Evolutionary conservation across 2,888 invertebrate genomes (phyloP).

Genomic region (Ophioninae sp.): DNA sequence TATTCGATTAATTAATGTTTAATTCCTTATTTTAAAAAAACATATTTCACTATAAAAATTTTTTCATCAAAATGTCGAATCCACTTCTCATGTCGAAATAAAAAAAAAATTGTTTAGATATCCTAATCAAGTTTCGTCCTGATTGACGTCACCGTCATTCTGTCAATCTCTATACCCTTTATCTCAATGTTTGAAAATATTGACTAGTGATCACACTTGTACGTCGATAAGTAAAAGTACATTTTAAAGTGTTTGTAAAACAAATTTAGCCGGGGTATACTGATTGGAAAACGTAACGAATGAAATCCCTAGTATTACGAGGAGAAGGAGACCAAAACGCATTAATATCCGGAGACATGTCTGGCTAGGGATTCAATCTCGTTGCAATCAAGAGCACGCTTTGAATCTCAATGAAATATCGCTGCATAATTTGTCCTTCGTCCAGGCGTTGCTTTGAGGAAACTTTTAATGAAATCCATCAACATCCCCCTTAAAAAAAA

Average conservation of each 20-base stretch:
- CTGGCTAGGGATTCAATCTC: not conserved
- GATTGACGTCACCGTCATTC: not conserved
- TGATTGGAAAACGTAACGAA: not conserved
- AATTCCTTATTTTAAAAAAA: no score
- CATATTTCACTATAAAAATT: no score
- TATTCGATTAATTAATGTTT: no score
- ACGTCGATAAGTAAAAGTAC: not conserved
- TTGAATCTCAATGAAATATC: not conserved
- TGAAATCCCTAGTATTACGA: not conserved
- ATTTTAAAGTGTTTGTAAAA: not conserved
- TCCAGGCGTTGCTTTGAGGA: not conserved
- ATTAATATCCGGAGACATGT: not conserved
- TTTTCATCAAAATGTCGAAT: no score
- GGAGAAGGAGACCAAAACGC: not conserved
- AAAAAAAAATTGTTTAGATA: no score
- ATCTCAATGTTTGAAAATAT: not conserved
- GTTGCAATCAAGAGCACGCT: not conserved
- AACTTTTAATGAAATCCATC: conserved; percentile 19
- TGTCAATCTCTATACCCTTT: not conserved
- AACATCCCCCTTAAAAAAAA: not conserved
- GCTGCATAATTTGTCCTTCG: not conserved
- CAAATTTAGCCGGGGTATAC: not conserved
- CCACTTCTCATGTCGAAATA: no score
- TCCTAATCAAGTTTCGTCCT: no score
- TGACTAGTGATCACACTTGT: not conserved